Evolutionary conservation across 2,113 vertebrate species (phyloP).

Genomic region (Ptyas mucosa): DNA sequence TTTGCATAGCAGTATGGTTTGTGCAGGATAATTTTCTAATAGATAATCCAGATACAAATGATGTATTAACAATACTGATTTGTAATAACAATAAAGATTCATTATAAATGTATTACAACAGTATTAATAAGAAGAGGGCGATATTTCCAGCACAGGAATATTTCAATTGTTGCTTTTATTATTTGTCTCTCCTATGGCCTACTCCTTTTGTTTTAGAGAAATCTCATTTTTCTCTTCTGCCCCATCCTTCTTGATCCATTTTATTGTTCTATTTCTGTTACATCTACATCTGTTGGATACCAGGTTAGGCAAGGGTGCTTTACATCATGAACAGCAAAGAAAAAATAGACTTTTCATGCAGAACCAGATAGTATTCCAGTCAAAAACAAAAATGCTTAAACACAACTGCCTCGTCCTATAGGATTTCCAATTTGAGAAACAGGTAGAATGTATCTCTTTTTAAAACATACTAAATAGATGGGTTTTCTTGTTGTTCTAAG

Average conservation of each 20-base stretch:
- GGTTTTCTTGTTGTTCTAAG: neutral
- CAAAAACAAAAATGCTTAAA: neutral
- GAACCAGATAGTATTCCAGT: neutral
- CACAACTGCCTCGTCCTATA: neutral
- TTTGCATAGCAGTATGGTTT: conserved; percentile 40
- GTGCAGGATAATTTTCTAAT: neutral
- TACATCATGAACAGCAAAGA: neutral
- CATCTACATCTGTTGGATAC: neutral
- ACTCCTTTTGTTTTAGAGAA: neutral
- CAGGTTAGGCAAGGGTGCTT: neutral
- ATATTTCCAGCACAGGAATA: neutral
- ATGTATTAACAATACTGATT: neutral
- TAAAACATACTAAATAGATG: neutral
- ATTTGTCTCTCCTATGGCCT: neutral
- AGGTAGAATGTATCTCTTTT: neutral
- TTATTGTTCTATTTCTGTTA: neutral
- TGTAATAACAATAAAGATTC: neutral
- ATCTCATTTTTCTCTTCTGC: neutral
- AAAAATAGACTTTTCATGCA: neutral
- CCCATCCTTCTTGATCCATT: neutral
- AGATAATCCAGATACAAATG: neutral
- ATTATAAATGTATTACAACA: neutral
- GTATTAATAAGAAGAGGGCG: neutral
- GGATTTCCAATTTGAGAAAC: neutral
- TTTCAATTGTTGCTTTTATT: neutral